Evolutionary conservation across 2,797 vertebrate genomes (phyloP).

Genomic region (Prionace glauca): DNA sequence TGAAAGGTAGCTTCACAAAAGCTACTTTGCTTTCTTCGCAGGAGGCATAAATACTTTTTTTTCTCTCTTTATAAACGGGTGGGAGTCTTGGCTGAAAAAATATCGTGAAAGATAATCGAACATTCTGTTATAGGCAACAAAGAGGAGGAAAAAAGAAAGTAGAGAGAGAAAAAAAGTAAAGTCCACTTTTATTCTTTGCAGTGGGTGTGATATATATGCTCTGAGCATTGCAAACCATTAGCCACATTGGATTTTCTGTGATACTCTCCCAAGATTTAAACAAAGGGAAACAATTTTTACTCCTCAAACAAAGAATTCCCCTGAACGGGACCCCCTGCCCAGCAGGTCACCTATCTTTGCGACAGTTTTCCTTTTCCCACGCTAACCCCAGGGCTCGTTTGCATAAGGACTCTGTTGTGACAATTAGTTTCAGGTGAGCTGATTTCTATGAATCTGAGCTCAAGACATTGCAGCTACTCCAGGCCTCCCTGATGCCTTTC

Average conservation of each 20-base stretch:
- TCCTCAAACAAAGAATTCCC: constrained; percentile 85
- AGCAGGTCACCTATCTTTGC: constrained; percentile 93
- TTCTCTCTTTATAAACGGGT: not conserved
- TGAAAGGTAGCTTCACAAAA: not conserved
- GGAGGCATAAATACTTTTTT: not conserved
- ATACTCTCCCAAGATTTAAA: constrained; percentile 53
- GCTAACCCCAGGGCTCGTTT: constrained; percentile 96
- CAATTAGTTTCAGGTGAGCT: constrained; percentile 99
- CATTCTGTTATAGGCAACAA: constrained; percentile 9
- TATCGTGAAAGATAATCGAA: constrained; percentile 37
- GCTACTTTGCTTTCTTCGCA: not conserved
- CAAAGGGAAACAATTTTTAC: constrained; percentile 71
- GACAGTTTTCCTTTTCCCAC: constrained; percentile 90
- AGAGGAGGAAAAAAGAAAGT: not conserved
- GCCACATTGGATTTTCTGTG: not conserved
- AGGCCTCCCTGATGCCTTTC: constrained; percentile 76
- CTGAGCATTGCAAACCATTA: constrained; percentile 1
- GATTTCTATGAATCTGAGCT: constrained; percentile 81
- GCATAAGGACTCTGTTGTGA: constrained; percentile 87
- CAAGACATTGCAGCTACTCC: constrained; percentile 65
- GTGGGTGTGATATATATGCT: constrained; percentile 36
- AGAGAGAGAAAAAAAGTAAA: not conserved
- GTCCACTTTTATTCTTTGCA: constrained; percentile 28
- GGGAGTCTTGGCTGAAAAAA: constrained; percentile 7
- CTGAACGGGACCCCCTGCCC: constrained; percentile 82